Conservation (phyloP, 2,797 vertebrate genomes). For the Borostomias antarcticus region DNA sequence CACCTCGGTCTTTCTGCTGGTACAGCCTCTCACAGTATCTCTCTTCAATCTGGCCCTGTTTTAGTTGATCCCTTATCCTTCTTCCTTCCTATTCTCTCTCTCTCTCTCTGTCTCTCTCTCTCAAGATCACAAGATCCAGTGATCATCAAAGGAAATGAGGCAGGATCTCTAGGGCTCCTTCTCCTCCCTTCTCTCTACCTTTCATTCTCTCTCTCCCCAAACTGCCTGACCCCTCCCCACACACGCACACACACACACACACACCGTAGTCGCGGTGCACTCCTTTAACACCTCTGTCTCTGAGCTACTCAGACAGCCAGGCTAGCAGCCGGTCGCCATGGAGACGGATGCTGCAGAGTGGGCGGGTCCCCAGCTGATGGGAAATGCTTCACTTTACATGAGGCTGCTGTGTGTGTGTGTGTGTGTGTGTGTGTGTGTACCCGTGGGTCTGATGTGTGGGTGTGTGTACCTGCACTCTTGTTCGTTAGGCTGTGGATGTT, state of each 20-base stretch:
- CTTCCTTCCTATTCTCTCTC: too few species aligned
- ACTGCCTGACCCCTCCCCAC: too few species aligned
- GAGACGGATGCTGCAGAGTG: constrained; percentile 65
- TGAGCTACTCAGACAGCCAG: constrained; percentile 33
- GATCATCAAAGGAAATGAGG: neutral
- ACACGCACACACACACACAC: too few species aligned
- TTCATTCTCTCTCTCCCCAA: neutral
- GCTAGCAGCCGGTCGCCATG: constrained; percentile 62
- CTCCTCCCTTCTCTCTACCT: neutral
- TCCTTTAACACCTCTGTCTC: neutral
- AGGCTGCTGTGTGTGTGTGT: constrained; percentile 25
- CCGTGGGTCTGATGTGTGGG: too few species aligned
- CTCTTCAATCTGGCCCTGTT: constrained; percentile 17
- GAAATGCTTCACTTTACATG: neutral
- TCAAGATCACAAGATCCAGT: neutral
- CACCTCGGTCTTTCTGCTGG: neutral
- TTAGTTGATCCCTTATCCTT: too few species aligned
- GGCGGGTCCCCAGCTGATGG: neutral
- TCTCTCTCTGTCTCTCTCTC: too few species aligned
- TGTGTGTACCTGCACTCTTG: too few species aligned
- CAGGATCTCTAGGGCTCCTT: neutral
- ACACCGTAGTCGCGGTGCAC: too few species aligned
- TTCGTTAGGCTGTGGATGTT: too few species aligned
- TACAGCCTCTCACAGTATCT: constrained; percentile 1
- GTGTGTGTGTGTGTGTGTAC: constrained; percentile 16